Evolutionary conservation across 2,888 invertebrate genomes (phyloP), one percentile per base, ranked within the genome.

Genomic region (Caenorhabditis doughertyi): DNA sequence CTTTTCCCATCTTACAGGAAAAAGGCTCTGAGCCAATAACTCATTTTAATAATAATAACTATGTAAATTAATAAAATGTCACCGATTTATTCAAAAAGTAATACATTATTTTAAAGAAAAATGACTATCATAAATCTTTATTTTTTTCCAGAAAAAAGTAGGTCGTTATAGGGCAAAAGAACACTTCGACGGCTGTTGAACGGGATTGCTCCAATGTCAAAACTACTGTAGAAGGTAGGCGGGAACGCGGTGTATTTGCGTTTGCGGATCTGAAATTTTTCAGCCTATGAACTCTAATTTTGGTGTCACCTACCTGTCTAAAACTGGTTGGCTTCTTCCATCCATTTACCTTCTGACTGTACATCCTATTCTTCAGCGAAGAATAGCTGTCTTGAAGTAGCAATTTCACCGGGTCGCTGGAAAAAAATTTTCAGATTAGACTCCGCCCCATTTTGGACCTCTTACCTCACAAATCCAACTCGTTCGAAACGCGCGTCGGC

Each of bases 321-420:
- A 73, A 76, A 51, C 51, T 58, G 9, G 70, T 53, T 8, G 82
- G 73, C 39, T 83, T 85, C 58, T 79, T 77, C 77, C 74, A 85
- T 51, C 73, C 73, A 21, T 35, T 42, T 56, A 70, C 58, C 51
- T 79, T 77, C 29, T 85, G 81, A 42, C 70, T 79, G 65, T 83
- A 83, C 79, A 79, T 76, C 55, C 76, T 42, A 72, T 83, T 85
- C 81, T 81, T 80, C 84, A 85, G 82, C 2, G 85, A 85, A 80
- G 84, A 84, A 83, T 85, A 84, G 68, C 85, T 85, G 73, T 85
- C 85, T 53, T 84, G 84, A 1, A 86, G 81, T 2, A 86, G 70
- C 11, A 86, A 62, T 39, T 86, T 72, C 25, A 86, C 73, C 16
- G 86, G 86, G 53, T 86, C 86, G 74, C 86, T 86, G 76, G 13